A percentile compares a stretch with the other conserved stretches of the same genome.
These are phyloP conservation scores for Plutella xylostella DNA, from an alignment of 2,888 invertebrate species.

Conservation along the genomic window DNA sequence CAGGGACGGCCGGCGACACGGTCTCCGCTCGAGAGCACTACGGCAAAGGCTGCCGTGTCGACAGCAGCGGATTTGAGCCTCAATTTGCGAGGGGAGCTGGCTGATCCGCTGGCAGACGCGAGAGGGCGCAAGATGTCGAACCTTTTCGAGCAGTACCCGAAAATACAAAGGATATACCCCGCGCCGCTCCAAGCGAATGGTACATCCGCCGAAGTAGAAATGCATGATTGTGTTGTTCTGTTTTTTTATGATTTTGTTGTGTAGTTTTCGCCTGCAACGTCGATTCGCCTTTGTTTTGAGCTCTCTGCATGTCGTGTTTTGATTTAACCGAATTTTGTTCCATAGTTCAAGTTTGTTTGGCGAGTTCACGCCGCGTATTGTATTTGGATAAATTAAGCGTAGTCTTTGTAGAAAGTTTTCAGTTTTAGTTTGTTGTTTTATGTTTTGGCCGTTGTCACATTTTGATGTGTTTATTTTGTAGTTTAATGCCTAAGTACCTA, in stretches of 20 bases:
- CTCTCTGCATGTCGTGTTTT: slow-evolving; percentile 54
- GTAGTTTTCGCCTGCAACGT: slow-evolving; percentile 48
- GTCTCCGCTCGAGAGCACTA: slow-evolving; percentile 64
- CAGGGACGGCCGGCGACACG: slow-evolving; percentile 66
- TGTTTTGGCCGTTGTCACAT: too few relatives aligned
- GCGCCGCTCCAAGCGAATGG: slow-evolving; percentile 67
- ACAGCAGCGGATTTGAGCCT: slow-evolving; percentile 48
- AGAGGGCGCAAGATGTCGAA: slow-evolving; percentile 74
- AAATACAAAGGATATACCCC: slow-evolving; percentile 83
- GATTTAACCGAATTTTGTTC: slow-evolving; percentile 41
- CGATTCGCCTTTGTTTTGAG: slow-evolving; percentile 44
- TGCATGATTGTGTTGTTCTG: slow-evolving; percentile 29
- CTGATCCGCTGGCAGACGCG: slow-evolving; percentile 51
- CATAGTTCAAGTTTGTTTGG: slow-evolving; percentile 31
- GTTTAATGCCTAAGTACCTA: too few relatives aligned
- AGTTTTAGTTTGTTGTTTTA: slow-evolving; percentile 3
- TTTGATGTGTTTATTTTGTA: too few relatives aligned
- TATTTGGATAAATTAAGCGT: slow-evolving; percentile 24
- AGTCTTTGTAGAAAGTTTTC: slow-evolving; percentile 8
- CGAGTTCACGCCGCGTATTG: slow-evolving; percentile 25
- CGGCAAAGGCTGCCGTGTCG: slow-evolving; percentile 36
- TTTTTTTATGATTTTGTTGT: slow-evolving; percentile 34
- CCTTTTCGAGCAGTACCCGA: slow-evolving; percentile 79
- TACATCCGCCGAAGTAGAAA: slow-evolving; percentile 40
- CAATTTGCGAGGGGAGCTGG: slow-evolving; percentile 49